Conservation (phyloP, 2,888 invertebrate species). For the Lysandra bellargus region DNA sequence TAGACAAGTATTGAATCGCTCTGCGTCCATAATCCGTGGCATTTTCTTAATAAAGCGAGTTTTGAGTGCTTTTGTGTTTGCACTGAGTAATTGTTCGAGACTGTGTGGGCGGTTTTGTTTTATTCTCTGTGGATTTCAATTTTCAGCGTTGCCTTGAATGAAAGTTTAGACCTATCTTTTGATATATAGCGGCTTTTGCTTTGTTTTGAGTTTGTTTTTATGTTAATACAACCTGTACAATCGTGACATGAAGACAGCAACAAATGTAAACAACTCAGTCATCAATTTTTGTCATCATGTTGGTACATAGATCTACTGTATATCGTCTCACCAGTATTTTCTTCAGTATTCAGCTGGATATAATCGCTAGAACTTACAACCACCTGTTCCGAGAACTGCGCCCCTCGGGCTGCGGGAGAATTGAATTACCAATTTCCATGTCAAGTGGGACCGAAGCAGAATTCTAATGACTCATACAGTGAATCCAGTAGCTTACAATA, state of each 20-base stretch:
- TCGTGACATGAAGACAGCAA: too few relatives aligned
- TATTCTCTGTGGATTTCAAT: background rate
- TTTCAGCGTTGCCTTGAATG: background rate
- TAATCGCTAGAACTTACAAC: background rate
- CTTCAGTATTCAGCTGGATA: background rate
- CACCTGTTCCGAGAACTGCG: background rate
- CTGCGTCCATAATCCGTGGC: slow-evolving; percentile 36
- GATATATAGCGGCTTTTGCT: background rate
- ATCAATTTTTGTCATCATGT: too few relatives aligned
- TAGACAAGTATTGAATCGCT: slow-evolving; percentile 32
- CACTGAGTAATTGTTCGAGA: slow-evolving; percentile 57
- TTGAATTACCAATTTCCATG: slow-evolving; percentile 1
- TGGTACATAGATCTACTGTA: too few relatives aligned
- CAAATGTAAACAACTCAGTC: too few relatives aligned
- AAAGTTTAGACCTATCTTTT: background rate
- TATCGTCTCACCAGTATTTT: too few relatives aligned
- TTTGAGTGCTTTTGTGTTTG: slow-evolving; percentile 57
- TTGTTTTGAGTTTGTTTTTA: background rate
- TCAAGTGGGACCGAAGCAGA: background rate
- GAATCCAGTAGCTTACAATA: background rate
- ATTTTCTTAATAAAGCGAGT: slow-evolving; percentile 42
- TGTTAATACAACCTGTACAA: background rate
- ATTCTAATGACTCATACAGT: background rate
- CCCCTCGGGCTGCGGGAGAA: background rate
- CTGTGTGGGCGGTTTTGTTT: slow-evolving; percentile 9